A percentile compares a stretch with the other conserved stretches of the same genome.
These are phyloP conservation scores for Pelochelys cantorii DNA, from an alignment of 2,797 vertebrate species.

Conservation along the genomic window DNA sequence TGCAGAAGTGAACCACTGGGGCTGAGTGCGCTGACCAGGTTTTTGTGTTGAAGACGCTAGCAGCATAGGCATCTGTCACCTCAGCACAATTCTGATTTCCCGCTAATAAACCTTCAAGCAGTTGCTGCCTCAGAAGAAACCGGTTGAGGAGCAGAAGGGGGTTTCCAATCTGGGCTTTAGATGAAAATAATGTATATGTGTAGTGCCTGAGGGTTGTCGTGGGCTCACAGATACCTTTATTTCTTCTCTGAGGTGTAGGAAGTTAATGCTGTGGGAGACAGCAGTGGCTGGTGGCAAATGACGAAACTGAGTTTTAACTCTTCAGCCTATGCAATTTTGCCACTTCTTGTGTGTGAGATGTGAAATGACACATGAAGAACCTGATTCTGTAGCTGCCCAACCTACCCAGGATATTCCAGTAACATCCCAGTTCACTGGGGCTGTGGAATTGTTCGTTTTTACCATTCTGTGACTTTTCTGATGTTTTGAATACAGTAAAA, in stretches of 20 bases:
- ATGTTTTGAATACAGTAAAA: neutral
- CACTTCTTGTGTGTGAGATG: neutral
- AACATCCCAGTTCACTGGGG: accelerated
- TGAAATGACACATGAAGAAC: neutral
- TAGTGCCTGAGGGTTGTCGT: neutral
- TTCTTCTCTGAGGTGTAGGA: neutral
- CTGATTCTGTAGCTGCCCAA: neutral
- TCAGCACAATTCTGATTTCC: neutral
- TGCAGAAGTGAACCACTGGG: neutral
- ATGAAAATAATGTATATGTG: neutral
- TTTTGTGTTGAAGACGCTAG: neutral
- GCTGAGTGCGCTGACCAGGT: neutral
- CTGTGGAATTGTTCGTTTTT: neutral
- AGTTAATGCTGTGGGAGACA: neutral
- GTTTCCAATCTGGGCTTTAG: neutral
- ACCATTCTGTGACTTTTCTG: neutral
- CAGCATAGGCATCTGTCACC: neutral
- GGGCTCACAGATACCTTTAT: no score
- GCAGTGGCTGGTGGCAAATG: neutral
- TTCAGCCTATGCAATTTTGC: neutral
- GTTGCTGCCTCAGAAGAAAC: neutral
- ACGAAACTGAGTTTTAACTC: neutral
- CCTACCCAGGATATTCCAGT: neutral
- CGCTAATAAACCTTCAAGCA: neutral
- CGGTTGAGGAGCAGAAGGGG: accelerated